A percentile compares a stretch with the other conserved stretches of the same genome.
Conservation (phyloP, 2,113 vertebrate genomes). For the Chiloscyllium plagiosum region DNA sequence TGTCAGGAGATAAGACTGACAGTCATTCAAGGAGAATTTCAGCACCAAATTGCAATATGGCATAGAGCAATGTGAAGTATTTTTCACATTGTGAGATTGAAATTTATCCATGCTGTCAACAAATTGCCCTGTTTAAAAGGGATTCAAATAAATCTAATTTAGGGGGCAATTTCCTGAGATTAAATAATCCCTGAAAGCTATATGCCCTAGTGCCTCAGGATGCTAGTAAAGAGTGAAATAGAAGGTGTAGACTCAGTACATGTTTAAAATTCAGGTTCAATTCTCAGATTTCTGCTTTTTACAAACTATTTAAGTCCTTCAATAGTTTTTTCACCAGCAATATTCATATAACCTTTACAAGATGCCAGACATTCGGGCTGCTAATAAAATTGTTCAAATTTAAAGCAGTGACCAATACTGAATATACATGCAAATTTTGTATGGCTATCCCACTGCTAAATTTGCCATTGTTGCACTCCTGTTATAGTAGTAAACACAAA, state of each 20-base stretch:
- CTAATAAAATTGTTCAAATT: background rate
- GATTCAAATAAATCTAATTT: background rate
- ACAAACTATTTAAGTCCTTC: background rate
- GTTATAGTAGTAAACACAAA: background rate
- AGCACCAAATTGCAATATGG: background rate
- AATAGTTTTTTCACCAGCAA: background rate
- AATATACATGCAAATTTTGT: background rate
- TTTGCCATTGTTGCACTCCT: background rate
- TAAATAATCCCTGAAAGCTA: background rate
- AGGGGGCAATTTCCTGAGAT: background rate
- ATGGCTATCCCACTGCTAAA: background rate
- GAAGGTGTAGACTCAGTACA: background rate
- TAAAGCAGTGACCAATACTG: too few species aligned
- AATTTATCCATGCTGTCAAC: background rate
- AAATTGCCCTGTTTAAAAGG: background rate
- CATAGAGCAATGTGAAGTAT: background rate
- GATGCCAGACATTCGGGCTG: too few species aligned
- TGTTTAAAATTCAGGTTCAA: background rate
- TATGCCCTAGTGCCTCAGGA: background rate
- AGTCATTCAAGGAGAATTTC: background rate
- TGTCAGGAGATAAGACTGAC: background rate
- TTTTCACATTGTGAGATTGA: background rate
- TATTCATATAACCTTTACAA: background rate
- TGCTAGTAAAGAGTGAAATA: background rate
- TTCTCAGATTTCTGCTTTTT: background rate